A percentile compares a stretch with the other conserved stretches of the same genome.
phyloP scores from a whole-genome alignment of 2,797 vertebrate genomes.

The Synaphobranchus kaupii region DNA sequence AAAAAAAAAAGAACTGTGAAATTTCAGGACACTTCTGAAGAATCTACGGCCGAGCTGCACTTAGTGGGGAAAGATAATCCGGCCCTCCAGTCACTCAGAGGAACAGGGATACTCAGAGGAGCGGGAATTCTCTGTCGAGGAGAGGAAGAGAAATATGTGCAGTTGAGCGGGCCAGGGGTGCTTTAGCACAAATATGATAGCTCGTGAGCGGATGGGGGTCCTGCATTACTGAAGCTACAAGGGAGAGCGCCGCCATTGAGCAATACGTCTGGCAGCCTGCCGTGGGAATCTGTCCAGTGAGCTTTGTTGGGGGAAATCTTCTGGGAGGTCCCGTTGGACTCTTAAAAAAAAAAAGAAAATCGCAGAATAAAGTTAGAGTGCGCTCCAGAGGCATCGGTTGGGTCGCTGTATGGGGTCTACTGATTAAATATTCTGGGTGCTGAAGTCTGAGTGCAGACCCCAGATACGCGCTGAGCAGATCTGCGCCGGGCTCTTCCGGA shows the following conservation, averaged over 20 bases:
- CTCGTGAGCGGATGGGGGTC: conserved; percentile 50
- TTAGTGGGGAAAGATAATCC: conserved; percentile 64
- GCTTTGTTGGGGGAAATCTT: conserved; percentile 53
- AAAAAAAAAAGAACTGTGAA: conserved; percentile 56
- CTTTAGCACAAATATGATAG: conserved; percentile 49
- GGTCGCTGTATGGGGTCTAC: background rate
- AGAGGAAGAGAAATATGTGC: conserved; percentile 62
- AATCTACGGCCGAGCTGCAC: conserved; percentile 57
- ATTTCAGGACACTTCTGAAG: conserved; percentile 48
- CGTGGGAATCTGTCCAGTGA: conserved; percentile 68
- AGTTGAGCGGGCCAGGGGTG: conserved; percentile 43
- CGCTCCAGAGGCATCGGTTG: conserved; percentile 48
- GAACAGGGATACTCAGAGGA: conserved; percentile 62
- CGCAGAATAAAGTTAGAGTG: conserved; percentile 50
- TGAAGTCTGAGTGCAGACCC: background rate
- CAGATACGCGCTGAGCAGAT: background rate
- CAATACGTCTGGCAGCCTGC: conserved; percentile 65
- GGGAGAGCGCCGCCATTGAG: conserved; percentile 65
- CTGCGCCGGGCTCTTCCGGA: background rate
- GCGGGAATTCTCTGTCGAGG: conserved; percentile 60
- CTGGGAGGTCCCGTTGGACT: conserved; percentile 67
- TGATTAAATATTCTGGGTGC: background rate
- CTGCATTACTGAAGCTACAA: conserved; percentile 56
- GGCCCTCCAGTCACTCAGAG: conserved; percentile 54
- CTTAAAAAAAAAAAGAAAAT: conserved; percentile 51